phyloP scores from a whole-genome alignment of 2,113 vertebrate species.

The Centrocercus urophasianus region DNA sequence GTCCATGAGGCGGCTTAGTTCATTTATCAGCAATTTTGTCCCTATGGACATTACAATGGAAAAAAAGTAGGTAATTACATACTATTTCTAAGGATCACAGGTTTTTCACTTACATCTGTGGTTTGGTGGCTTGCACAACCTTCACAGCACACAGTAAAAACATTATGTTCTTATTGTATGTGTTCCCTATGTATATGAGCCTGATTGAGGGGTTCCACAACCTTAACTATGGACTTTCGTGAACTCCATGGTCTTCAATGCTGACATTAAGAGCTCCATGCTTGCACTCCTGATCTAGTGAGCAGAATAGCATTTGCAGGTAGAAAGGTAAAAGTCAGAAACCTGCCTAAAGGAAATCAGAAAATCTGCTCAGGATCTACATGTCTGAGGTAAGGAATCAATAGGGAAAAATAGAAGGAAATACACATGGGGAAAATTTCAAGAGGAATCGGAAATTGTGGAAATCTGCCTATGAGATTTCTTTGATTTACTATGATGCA shows the following conservation, averaged over 20 bases:
- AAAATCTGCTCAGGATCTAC: not conserved
- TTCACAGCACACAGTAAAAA: not conserved
- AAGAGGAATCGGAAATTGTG: not conserved
- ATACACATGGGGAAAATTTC: not conserved
- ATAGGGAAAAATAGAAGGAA: not conserved
- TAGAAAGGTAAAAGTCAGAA: not conserved
- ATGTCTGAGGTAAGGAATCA: not conserved
- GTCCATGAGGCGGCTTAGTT: not conserved
- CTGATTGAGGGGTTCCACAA: not conserved
- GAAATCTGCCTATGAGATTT: not conserved
- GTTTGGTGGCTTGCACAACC: not conserved
- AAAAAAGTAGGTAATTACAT: not conserved
- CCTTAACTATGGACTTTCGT: not conserved
- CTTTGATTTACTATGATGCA: not conserved
- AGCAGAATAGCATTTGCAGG: not conserved
- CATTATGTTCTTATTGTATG: not conserved
- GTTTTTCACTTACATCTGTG: not conserved
- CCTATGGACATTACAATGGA: not conserved
- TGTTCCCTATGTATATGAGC: not conserved
- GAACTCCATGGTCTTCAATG: not conserved
- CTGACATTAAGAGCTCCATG: not conserved
- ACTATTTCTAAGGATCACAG: not conserved
- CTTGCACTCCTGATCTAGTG: accelerated
- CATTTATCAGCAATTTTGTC: not conserved
- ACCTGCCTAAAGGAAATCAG: not conserved